Base-by-base conservation (phyloP, 2,113 vertebrate species). In the Triplophysa dalaica region DNA sequence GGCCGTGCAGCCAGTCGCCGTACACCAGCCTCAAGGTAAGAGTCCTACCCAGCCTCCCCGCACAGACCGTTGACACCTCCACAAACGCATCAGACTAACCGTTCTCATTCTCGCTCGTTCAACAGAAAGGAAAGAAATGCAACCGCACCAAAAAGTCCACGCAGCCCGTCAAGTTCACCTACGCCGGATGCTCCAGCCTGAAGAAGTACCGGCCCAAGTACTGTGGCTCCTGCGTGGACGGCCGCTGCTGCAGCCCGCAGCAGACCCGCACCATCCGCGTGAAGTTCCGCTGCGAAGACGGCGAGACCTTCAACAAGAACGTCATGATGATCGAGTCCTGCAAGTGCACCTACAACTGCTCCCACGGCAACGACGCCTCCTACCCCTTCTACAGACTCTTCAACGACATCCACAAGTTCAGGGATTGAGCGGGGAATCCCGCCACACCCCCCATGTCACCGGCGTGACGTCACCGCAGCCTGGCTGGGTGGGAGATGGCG, bases 341-440 rank as follows among this genome's bases (percentile, higher is more conserved):
- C 93, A 95, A 94, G 78, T 99, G 98, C 95, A 97, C 87, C 87
- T 95, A 94, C 91, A 96, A 96, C 92, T 99, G 98, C 70, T 95
- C 95, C 0, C 93, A 95, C 0, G 86, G 92, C 68, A 97, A 91
- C 0, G 96, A 99, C 83, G 93, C 93, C 21, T 94, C 94, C 14
- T 97, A 96, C 62, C 96, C 96, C 43, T 97, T 95, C 92, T 97
- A 99, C 93, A 94, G 95, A 89, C 94, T 99, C 48, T 95, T 94
- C 92, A 99, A 99, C 0, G 98, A 99, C 91, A 98, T 99, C 80
- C 98, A 99, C 93, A 98, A 98, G 93, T 99, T 99, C 90, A 94
- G 93, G 92, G 97, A 99, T 94, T 98, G 91, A 96, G 69, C 9
- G 73, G 83, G 61, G n/a, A 86, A 62, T 65, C 74, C 17, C 48